Conservation (phyloP, 2,888 invertebrate genomes). For the Hypercompe scribonia region DNA sequence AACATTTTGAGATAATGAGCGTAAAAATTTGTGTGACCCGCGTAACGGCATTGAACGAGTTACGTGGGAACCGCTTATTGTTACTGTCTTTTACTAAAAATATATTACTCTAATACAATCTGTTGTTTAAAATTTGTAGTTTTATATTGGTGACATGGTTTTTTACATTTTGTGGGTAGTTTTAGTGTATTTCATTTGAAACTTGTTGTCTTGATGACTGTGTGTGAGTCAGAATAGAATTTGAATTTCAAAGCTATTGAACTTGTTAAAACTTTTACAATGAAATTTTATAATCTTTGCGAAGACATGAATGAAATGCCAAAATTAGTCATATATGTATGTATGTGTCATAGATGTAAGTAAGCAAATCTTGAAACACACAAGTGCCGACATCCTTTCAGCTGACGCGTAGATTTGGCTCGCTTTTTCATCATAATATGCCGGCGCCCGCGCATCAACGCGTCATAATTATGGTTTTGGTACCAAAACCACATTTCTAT, state of each 20-base stretch:
- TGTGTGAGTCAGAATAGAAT: background rate
- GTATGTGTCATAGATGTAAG: background rate
- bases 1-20: conserved; percentile 35
- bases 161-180: background rate
- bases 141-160: background rate
- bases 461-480: too few relatives aligned
- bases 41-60: conserved; percentile 52
- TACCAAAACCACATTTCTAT: too few relatives aligned
- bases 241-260: background rate
- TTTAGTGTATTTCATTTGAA: background rate
- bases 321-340: background rate
- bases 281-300: too few relatives aligned
- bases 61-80: conserved; percentile 48
- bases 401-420: background rate
- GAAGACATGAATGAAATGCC: too few relatives aligned
- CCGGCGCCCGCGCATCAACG: too few relatives aligned
- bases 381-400: background rate
- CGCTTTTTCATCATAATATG: too few relatives aligned
- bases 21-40: conserved; percentile 34
- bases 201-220: background rate
- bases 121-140: conserved; percentile 1
- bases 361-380: too few relatives aligned
- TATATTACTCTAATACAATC: conserved; percentile 12
- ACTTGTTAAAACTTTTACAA: too few relatives aligned
- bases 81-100: conserved; percentile 14